Evolutionary conservation across 2,113 vertebrate genomes (phyloP).

Genomic region (Genyomyrus donnyi): DNA sequence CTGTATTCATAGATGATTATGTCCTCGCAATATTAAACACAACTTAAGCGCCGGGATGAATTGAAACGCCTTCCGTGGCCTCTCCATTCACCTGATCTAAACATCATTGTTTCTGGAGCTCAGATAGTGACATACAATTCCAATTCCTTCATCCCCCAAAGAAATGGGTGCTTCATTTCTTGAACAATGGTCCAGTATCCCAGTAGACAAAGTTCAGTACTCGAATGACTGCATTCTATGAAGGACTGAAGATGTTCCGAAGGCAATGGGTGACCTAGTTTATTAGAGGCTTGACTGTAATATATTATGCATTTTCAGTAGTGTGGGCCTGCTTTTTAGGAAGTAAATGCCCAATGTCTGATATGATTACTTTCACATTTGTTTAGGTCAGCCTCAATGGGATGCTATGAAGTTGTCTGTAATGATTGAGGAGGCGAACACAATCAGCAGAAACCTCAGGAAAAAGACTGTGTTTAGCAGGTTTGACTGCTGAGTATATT

Average conservation of each 20-base stretch:
- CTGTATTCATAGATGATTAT: not conserved
- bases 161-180: not conserved
- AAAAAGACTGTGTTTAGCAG: conserved; percentile 77
- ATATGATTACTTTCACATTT: not conserved
- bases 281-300: not conserved
- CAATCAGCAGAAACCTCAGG: conserved; percentile 71
- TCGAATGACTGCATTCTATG: not conserved
- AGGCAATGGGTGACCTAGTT: not conserved
- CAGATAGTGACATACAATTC: not conserved
- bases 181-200: not conserved
- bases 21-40: not conserved
- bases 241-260: not conserved
- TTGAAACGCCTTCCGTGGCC: not conserved
- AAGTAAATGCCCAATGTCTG: not conserved
- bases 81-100: not conserved
- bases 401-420: conserved; percentile 83
- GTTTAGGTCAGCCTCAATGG: conserved; percentile 71
- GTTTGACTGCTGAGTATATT: conserved; percentile 47
- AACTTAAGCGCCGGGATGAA: not conserved
- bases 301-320: not conserved
- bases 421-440: conserved; percentile 91
- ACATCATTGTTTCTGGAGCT: not conserved
- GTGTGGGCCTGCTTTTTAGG: not conserved
- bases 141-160: not conserved
- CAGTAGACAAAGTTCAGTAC: not conserved